phyloP scores from a whole-genome alignment of 92 coral and sea anemone genomes.

The Actinostola sp. region DNA sequence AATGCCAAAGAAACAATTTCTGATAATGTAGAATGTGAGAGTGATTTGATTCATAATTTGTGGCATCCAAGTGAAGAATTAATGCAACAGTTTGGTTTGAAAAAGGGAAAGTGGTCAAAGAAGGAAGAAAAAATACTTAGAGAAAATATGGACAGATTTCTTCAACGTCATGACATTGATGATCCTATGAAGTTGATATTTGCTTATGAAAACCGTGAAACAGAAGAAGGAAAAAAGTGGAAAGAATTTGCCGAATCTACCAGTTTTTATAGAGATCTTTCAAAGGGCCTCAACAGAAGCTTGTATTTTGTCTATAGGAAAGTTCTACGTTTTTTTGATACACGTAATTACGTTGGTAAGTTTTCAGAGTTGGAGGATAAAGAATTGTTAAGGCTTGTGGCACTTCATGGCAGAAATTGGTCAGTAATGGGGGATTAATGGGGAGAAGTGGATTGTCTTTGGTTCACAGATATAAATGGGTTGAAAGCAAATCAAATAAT shows the following conservation, averaged over 20 bases:
- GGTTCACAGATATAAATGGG: background rate
- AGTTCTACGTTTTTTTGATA: constrained; percentile 36
- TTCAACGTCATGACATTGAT: constrained; percentile 5
- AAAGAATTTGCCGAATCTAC: background rate
- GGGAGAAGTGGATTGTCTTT: background rate
- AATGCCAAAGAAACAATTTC: too few species aligned
- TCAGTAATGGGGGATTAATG: background rate
- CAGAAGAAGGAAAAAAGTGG: constrained; percentile 7
- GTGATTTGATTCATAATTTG: too few species aligned
- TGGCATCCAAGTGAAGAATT: too few species aligned
- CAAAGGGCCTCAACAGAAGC: constrained; percentile 48
- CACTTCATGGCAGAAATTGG: background rate
- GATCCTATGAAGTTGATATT: constrained; percentile 33
- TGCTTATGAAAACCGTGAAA: background rate
- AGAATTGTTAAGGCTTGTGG: background rate
- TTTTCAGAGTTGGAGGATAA: background rate
- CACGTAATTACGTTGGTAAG: constrained; percentile 34
- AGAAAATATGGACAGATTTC: constrained; percentile 35
- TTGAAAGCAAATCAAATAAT: background rate
- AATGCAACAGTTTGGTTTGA: too few species aligned
- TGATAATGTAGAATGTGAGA: too few species aligned
- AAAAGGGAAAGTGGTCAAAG: constrained; percentile 32
- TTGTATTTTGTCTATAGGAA: constrained; percentile 38
- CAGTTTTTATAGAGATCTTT: constrained; percentile 16
- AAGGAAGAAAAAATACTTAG: constrained; percentile 11